Percentiles rank a stretch among this genome's conserved stretches.
Conservation (phyloP, 2,113 vertebrate genomes). For the Manacus vitellinus region DNA sequence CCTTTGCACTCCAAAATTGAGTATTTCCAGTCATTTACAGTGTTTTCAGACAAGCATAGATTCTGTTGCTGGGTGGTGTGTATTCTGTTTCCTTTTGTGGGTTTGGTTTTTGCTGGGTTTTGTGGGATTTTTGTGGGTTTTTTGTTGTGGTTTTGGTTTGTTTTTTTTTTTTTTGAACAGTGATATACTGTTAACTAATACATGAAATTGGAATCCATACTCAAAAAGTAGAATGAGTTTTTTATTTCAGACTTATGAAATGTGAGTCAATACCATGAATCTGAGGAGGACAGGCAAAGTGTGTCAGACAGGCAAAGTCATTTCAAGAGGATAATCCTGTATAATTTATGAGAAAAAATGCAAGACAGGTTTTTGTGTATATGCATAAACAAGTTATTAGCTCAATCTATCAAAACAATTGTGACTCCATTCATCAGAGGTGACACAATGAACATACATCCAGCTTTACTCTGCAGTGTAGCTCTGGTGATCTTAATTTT, state of each 20-base stretch:
- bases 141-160: no score
- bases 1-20: background rate
- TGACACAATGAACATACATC: background rate
- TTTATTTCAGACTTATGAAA: background rate
- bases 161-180: background rate
- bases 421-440: conserved; percentile 14
- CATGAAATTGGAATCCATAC: background rate
- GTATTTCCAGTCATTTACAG: background rate
- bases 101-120: background rate
- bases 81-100: background rate
- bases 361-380: background rate
- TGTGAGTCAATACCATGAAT: background rate
- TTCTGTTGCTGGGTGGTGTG: background rate
- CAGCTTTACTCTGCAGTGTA: background rate
- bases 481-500: background rate
- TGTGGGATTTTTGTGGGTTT: no score
- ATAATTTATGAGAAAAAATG: conserved; percentile 22
- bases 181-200: background rate
- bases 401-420: conserved; percentile 21
- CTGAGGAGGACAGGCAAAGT: background rate
- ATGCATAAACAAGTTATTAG: conserved; percentile 4
- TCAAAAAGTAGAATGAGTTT: background rate
- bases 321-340: conserved; percentile 5
- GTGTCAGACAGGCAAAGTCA: background rate
- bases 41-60: background rate